These are phyloP conservation scores for Calypte anna DNA, from an alignment of 2,113 vertebrate genomes.

Conservation along the genomic window DNA sequence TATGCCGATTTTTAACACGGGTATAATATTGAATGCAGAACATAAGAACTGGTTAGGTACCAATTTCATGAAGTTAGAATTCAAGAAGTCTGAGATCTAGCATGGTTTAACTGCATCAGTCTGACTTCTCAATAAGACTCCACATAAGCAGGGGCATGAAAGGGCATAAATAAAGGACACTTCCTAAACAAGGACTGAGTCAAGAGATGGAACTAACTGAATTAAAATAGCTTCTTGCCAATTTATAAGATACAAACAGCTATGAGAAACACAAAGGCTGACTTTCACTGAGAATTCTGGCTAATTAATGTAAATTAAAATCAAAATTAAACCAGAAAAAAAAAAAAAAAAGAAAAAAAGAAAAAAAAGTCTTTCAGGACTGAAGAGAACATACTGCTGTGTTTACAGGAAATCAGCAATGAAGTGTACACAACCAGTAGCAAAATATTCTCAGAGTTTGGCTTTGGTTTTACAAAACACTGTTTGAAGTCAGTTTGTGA, in stretches of 20 bases:
- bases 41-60: neutral
- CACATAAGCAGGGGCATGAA: neutral
- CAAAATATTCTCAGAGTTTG: conserved; percentile 21
- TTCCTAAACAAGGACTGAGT: neutral
- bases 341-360: neutral
- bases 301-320: conserved; percentile 37
- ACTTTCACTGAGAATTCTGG: conserved; percentile 1
- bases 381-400: conserved; percentile 36
- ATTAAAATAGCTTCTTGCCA: neutral
- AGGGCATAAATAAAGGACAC: neutral
- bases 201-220: neutral
- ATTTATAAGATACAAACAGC: neutral
- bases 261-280: neutral
- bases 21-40: neutral
- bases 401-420: conserved; percentile 51
- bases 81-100: neutral
- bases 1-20: neutral
- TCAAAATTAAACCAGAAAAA: neutral
- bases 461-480: conserved; percentile 20
- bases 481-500: conserved; percentile 37
- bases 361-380: neutral
- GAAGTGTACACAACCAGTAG: conserved; percentile 26
- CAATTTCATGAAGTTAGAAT: neutral
- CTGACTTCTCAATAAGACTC: neutral
- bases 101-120: neutral